Base-by-base conservation (phyloP, 2,797 vertebrate genomes). In the Cebuella pygmaea region DNA sequence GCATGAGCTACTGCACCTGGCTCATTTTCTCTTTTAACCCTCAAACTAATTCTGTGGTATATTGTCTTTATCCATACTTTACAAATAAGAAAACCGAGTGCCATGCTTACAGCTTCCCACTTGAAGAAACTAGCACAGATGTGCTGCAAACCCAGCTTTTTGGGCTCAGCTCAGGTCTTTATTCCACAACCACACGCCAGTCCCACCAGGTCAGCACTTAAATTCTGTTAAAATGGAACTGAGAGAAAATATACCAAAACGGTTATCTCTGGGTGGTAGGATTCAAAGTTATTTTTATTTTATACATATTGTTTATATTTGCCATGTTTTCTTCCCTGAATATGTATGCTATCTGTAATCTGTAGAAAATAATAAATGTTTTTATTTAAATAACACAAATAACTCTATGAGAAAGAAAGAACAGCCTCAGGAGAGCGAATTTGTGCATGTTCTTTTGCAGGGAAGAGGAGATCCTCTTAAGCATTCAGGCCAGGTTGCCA, bases 371-470 rank as follows among this genome's bases (percentile, higher is more conserved):
- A 72, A 76, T 64, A 78, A 64, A 55, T 70, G n/a, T 48, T 88
- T 87, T 91, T 4, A 41, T 59, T 89, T 95, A 83, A 96, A 75
- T 92, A 84, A 87, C 86, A 93, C n/a, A 95, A 85, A 75, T 86
- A 59, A 26, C 41, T 39, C 8, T 44, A 24, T 84, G 61, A 94
- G 59, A 76, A 75, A 61, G 33, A 76, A 90, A 95, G 55, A 88
- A 87, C 0, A 84, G 88, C 59, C 74, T 44, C 0, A 0, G 78
- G 78, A 94, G 44, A 88, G 81, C 82, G 83, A 89, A 88, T 82
- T 30, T 70, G 50, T 39, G 46, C 33, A 30, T 39, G 67, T 91
- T 95, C 91, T 39, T 74, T 55, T 82, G 17, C 82, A 94, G 19
- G 50, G 57, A 87, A 94, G 61, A 94, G 17, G 12, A 93, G 30